A percentile compares a stretch with the other conserved stretches of the same genome.
Conservation (phyloP, 2,797 vertebrate genomes). For the Paedocypris micromegethes region DNA sequence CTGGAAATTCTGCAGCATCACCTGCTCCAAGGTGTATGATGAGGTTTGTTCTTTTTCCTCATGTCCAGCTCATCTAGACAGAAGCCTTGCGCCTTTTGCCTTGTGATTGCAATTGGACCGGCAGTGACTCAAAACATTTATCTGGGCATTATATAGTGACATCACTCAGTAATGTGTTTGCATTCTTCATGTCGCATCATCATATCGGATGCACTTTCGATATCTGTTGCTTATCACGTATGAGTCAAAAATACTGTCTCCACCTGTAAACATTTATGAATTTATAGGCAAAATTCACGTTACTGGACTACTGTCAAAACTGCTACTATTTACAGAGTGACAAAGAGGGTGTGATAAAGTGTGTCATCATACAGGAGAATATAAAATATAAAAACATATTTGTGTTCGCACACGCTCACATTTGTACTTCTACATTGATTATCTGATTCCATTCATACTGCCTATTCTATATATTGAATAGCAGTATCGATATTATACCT, state of each 20-base stretch:
- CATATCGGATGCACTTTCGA: too few species aligned
- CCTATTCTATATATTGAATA: too few species aligned
- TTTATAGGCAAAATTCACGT: neutral
- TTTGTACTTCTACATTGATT: too few species aligned
- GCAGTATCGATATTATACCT: too few species aligned
- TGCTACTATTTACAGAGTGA: neutral
- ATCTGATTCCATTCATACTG: too few species aligned
- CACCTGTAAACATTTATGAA: conserved; percentile 13
- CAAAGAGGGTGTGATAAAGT: conserved; percentile 3
- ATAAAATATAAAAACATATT: too few species aligned
- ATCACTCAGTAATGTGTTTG: neutral
- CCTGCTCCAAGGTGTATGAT: conserved; percentile 78
- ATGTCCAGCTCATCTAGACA: too few species aligned
- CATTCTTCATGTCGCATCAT: too few species aligned
- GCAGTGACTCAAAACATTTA: too few species aligned
- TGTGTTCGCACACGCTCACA: too few species aligned
- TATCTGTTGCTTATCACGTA: neutral
- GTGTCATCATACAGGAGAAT: neutral
- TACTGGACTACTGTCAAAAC: conserved; percentile 5
- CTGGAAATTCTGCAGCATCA: conserved; percentile 85
- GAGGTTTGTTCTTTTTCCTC: conserved; percentile 69
- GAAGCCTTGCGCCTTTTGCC: too few species aligned
- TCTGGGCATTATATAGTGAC: neutral
- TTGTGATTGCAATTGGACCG: too few species aligned
- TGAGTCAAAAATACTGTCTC: neutral